phyloP scores from a whole-genome alignment of 64 coral and sea anemone genomes.

The Acropora tenuis region DNA sequence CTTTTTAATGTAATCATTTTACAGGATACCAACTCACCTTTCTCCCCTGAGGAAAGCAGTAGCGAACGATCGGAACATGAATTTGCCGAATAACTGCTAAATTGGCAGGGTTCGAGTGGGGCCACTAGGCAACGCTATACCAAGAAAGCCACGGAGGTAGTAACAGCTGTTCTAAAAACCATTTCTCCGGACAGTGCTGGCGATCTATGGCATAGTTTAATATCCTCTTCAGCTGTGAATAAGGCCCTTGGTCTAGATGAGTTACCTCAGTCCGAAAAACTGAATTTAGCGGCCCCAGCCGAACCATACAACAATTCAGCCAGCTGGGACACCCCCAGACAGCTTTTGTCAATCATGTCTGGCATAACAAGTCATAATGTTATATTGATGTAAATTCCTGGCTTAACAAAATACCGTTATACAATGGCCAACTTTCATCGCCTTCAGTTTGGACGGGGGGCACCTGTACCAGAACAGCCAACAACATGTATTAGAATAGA shows the following conservation, averaged over 20 bases:
- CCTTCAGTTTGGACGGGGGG: constrained; percentile 9
- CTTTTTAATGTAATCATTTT: too few species aligned
- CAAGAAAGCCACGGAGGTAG: too few species aligned
- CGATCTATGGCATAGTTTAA: too few species aligned
- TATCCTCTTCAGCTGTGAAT: too few species aligned
- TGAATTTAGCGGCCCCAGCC: constrained; percentile 16
- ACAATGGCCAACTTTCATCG: neutral
- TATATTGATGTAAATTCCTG: constrained; percentile 4
- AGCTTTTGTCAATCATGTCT: neutral
- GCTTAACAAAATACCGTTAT: constrained; percentile 5
- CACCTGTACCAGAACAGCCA: constrained; percentile 16
- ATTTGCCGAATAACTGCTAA: neutral
- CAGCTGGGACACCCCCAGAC: constrained; percentile 18
- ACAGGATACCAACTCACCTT: neutral
- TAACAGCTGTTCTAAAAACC: too few species aligned
- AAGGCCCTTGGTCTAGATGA: too few species aligned
- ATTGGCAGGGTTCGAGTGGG: too few species aligned
- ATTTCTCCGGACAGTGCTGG: too few species aligned
- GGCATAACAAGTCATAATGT: neutral
- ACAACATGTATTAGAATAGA: constrained; percentile 12
- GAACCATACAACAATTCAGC: constrained; percentile 5
- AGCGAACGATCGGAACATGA: neutral
- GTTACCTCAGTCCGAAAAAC: constrained; percentile 6
- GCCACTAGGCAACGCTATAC: too few species aligned
- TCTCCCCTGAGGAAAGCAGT: neutral